Base-by-base conservation (phyloP, 2,113 vertebrate genomes). In the Passer domesticus region DNA sequence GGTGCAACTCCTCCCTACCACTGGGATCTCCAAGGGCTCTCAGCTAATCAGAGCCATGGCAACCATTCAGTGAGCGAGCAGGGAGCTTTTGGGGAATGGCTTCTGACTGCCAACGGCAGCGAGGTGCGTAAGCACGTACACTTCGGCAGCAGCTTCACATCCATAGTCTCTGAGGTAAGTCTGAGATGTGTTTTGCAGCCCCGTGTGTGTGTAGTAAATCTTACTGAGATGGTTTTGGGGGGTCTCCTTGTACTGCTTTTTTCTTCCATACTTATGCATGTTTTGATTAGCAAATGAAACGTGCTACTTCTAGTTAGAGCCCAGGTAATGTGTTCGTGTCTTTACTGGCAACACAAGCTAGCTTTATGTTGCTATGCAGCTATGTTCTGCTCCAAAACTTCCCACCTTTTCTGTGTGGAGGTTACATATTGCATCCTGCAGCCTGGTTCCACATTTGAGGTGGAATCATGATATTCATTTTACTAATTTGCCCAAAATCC, bases 91-190 rank as follows among this genome's bases (percentile, higher is more conserved):
- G 92, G 97, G 78, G 92, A 97, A 76, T 98, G 98, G 98, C 96
- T 98, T 12, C 95, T 97, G 70, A 95, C 92, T 0, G 98, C 98
- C 90, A 98, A 98, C 4, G 74, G 95, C 91, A 98, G 97, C 1
- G 97, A 98, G 91, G 82, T 97, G 84, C 97, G 55, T 3, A 91
- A 96, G 78, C 98, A 98, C 0, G 24, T 98, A 20, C 98, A 95
- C 56, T 98, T 98, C 55, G 94, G 96, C 62, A 90, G 92, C 87
- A 97, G 89, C 92, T 98, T 98, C 90, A 98, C 98, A 6, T 98
- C 98, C 22, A 98, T 98, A 59, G 98, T 97, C 75, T 98, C 98
- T 0, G 98, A 98, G 98, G 98, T 98, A 87, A 97, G 92, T 66
- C 62, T 72, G 82, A 83, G 64, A 53, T 2, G 7, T 13, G n/a